Conservation (phyloP, 2,113 vertebrate species). For the Odocoileus virginianus region DNA sequence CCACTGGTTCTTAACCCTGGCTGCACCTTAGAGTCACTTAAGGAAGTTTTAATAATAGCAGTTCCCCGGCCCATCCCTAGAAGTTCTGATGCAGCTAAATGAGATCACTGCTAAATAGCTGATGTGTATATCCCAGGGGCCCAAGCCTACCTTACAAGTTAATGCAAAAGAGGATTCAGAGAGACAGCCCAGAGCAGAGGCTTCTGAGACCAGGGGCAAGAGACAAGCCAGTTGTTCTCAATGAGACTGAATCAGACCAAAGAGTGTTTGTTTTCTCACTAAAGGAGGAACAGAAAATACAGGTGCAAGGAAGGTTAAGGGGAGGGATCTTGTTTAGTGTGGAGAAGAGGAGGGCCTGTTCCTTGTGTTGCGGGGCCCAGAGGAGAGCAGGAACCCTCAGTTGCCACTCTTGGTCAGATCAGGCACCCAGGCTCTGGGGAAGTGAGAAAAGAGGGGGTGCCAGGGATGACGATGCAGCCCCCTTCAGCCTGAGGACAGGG, state of each 20-base stretch:
- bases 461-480: neutral
- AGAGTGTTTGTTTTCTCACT: neutral
- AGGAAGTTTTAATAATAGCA: neutral
- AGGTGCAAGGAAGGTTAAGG: neutral
- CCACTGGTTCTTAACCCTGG: neutral
- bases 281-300: neutral
- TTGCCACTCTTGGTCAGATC: neutral
- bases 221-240: neutral
- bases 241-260: neutral
- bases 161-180: neutral
- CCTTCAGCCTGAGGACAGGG: neutral
- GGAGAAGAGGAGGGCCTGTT: neutral
- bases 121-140: neutral
- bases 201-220: neutral
- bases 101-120: constrained; percentile 41
- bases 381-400: neutral
- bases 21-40: neutral
- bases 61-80: neutral
- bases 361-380: neutral
- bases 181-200: neutral
- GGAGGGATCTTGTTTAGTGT: neutral
- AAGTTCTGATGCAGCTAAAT: constrained; percentile 2
- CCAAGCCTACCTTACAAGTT: neutral
- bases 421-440: neutral
- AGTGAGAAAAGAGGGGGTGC: neutral